A percentile compares a stretch with the other conserved stretches of the same genome.
Conservation (phyloP, 2,797 vertebrate species). For the Atherinosoma microstoma region DNA sequence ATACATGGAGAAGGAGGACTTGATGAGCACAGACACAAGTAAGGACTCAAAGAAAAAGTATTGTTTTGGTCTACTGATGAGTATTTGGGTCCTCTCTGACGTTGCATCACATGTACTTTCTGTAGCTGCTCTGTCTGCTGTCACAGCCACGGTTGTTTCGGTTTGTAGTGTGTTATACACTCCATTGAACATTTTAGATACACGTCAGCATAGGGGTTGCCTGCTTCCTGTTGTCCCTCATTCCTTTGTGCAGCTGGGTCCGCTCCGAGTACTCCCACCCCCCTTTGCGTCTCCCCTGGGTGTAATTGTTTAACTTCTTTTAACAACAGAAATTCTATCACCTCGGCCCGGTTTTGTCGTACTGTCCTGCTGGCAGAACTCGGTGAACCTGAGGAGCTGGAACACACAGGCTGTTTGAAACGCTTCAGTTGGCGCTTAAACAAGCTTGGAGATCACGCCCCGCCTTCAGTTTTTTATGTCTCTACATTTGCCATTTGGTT, state of each 20-base stretch:
- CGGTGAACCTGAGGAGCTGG: slow-evolving; percentile 43
- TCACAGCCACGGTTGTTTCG: slow-evolving; percentile 7
- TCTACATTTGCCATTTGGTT: slow-evolving; percentile 28
- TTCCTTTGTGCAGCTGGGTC: slow-evolving; percentile 11
- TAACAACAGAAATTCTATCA: slow-evolving; percentile 28
- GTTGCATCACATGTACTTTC: not conserved
- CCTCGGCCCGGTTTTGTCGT: slow-evolving; percentile 6
- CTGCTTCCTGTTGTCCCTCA: not conserved
- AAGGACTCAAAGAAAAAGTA: slow-evolving; percentile 27
- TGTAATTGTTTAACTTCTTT: slow-evolving; percentile 32
- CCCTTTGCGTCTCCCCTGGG: slow-evolving; percentile 5
- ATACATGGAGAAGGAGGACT: slow-evolving; percentile 93
- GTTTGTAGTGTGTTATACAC: slow-evolving; percentile 12
- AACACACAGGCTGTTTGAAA: slow-evolving; percentile 51
- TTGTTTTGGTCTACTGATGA: not conserved
- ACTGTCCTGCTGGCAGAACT: slow-evolving; percentile 16
- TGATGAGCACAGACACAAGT: slow-evolving; percentile 95
- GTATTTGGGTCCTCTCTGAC: not conserved
- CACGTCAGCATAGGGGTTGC: slow-evolving; percentile 25
- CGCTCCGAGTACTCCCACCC: slow-evolving; percentile 17
- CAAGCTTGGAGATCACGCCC: slow-evolving; percentile 32
- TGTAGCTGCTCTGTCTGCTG: not conserved
- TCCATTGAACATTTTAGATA: not conserved
- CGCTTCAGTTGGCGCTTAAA: slow-evolving; percentile 53
- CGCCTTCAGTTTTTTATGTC: slow-evolving; percentile 23